Evolutionary conservation across 2,888 invertebrate species (phyloP).

Genomic region (Drosophila meridionalis): DNA sequence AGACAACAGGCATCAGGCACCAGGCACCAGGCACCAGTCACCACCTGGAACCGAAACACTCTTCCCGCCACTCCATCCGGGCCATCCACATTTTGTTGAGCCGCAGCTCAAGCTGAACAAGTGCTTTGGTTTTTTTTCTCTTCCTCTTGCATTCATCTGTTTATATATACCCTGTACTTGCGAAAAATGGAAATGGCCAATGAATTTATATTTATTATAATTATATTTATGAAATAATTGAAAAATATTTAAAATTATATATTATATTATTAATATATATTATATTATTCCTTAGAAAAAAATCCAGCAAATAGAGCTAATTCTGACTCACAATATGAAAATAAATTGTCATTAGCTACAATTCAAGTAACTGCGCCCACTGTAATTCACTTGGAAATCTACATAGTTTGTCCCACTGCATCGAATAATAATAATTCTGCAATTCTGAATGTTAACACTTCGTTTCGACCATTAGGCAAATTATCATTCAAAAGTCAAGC

Average conservation of each 20-base stretch:
- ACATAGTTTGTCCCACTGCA: background rate
- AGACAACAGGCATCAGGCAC: constrained; percentile 31
- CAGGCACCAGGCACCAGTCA: constrained; percentile 11
- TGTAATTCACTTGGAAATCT: background rate
- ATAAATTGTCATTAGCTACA: background rate
- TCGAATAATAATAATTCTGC: background rate
- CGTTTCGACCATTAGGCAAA: background rate
- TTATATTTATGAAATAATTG: too few species aligned
- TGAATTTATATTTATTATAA: too few species aligned
- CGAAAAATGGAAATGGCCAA: too few species aligned
- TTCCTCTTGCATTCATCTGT: constrained; percentile 30
- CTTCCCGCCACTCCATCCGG: constrained; percentile 39
- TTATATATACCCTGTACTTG: constrained; percentile 22
- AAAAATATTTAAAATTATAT: too few species aligned
- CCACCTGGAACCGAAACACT: constrained; percentile 14
- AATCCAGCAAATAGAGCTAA: background rate
- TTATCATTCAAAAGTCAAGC: background rate
- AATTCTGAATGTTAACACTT: background rate
- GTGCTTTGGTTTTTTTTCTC: constrained; percentile 66
- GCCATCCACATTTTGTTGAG: constrained; percentile 60
- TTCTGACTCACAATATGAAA: background rate
- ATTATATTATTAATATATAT: too few species aligned
- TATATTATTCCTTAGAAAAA: background rate
- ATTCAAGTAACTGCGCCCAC: background rate
- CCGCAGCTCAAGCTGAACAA: constrained; percentile 62